Percentiles rank a stretch among this genome's conserved stretches.
Evolutionary conservation across 2,113 vertebrate species (phyloP).

Genomic region (Alces alces): DNA sequence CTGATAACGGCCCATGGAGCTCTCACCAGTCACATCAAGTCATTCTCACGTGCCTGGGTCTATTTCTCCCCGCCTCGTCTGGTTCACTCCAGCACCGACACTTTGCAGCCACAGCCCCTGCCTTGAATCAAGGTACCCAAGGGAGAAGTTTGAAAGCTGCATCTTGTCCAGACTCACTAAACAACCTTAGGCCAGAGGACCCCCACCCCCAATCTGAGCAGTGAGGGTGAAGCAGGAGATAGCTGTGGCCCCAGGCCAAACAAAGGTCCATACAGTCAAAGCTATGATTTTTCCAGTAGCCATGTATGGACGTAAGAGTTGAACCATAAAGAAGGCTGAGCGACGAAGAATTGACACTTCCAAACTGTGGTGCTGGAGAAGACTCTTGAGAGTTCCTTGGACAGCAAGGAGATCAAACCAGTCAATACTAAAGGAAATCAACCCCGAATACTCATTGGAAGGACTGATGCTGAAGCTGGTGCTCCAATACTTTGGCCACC

Average conservation of each 20-base stretch:
- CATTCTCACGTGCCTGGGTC: not conserved
- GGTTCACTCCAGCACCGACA: not conserved
- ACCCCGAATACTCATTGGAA: not conserved
- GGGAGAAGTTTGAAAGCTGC: not conserved
- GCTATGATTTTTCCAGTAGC: not conserved
- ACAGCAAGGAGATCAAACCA: not conserved
- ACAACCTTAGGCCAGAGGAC: not conserved
- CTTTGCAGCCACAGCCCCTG: not conserved
- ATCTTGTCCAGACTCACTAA: not conserved
- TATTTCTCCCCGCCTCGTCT: not conserved
- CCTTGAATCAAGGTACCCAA: not conserved
- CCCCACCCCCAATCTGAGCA: not conserved
- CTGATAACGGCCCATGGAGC: not conserved
- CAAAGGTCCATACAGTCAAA: not conserved
- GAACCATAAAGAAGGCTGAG: not conserved
- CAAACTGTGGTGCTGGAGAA: not conserved
- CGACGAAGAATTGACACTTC: fast-evolving
- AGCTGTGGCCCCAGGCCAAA: not conserved
- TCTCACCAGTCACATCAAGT: not conserved
- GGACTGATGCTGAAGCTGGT: not conserved
- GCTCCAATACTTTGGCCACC: not conserved
- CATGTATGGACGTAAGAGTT: not conserved
- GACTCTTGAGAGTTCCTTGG: not conserved
- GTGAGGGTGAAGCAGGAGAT: not conserved
- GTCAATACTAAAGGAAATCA: not conserved